These are phyloP conservation scores for Phodopus roborovskii DNA, from an alignment of 2,113 vertebrate species.

Conservation along the genomic window DNA sequence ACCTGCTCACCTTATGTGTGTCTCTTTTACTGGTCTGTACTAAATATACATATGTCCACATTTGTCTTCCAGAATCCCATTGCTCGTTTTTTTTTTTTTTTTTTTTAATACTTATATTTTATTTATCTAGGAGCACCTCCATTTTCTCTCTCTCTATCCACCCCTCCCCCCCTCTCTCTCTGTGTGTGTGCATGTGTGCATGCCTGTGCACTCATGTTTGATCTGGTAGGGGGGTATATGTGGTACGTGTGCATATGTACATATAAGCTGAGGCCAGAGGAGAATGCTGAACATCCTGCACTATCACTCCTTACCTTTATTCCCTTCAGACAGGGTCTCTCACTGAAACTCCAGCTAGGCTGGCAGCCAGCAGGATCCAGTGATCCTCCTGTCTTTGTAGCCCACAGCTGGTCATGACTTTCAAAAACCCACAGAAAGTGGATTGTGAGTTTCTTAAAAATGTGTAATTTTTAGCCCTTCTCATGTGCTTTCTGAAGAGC, in stretches of 20 bases:
- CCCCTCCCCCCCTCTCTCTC: too few species aligned
- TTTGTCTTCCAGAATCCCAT: conserved; percentile 13
- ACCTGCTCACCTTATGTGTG: too few species aligned
- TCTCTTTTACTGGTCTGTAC: background rate
- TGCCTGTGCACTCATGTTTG: background rate
- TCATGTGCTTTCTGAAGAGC: background rate
- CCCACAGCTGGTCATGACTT: background rate
- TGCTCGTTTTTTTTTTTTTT: conserved; percentile 11
- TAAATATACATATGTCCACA: background rate
- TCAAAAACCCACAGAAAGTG: background rate
- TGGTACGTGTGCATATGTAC: background rate
- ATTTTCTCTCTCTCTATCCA: too few species aligned
- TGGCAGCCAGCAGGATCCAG: background rate
- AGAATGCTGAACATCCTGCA: background rate
- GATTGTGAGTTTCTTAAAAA: conserved; percentile 29
- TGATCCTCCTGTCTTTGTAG: background rate
- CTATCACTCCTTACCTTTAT: background rate
- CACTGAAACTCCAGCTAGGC: background rate
- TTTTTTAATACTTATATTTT: conserved; percentile 46
- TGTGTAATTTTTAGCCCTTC: background rate
- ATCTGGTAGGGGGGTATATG: background rate
- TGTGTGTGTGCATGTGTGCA: background rate
- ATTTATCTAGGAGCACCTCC: conserved; percentile 12
- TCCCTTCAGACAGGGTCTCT: background rate
- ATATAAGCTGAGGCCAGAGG: background rate